Conservation (phyloP, 2,888 invertebrate genomes). For the Campaea margaritaria region DNA sequence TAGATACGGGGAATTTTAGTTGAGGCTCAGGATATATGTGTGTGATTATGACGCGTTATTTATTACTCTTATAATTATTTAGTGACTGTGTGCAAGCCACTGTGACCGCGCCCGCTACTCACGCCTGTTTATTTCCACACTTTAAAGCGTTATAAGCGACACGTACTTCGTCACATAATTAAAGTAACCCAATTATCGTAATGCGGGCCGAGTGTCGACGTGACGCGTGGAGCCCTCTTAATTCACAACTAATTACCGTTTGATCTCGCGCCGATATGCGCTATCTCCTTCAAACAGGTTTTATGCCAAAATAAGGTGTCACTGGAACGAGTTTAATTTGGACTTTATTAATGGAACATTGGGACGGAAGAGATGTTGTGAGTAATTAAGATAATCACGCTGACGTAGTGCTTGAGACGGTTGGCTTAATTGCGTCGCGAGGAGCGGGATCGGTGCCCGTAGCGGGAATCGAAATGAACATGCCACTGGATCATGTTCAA, state of each 20-base stretch:
- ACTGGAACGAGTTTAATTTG: not conserved
- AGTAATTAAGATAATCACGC: not conserved
- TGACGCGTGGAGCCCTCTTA: slow-evolving; percentile 5
- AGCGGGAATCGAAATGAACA: not conserved
- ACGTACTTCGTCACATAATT: not conserved
- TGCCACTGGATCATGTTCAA: too few relatives aligned
- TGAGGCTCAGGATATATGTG: too few relatives aligned
- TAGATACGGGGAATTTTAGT: too few relatives aligned
- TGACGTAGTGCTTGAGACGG: not conserved
- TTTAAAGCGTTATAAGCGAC: not conserved
- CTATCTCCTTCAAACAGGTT: not conserved
- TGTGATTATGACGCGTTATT: too few relatives aligned
- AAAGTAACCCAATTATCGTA: slow-evolving; percentile 4
- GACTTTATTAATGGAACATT: not conserved
- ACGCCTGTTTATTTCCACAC: too few relatives aligned
- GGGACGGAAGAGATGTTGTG: not conserved
- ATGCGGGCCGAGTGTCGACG: not conserved
- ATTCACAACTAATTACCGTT: slow-evolving; percentile 8
- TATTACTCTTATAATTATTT: too few relatives aligned
- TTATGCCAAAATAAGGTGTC: not conserved
- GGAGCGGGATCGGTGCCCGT: not conserved
- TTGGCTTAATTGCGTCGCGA: not conserved
- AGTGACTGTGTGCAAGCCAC: too few relatives aligned
- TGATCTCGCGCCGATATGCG: slow-evolving; percentile 3
- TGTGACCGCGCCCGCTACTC: too few relatives aligned